Evolutionary conservation across 2,888 invertebrate genomes (phyloP), one percentile per base, ranked within the genome.

Genomic region (Ceriagrion tenellum): DNA sequence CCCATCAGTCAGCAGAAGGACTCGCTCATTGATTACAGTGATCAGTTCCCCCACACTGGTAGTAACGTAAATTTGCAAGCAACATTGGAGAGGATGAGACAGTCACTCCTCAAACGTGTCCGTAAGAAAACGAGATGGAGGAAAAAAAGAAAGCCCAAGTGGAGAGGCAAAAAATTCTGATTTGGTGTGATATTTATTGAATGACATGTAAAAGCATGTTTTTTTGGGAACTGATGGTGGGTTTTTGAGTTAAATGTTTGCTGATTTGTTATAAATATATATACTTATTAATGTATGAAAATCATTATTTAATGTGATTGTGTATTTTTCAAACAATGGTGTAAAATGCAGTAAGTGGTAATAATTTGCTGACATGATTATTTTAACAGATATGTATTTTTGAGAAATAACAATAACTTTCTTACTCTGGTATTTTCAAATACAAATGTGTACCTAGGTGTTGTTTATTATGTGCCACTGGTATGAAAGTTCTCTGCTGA

Each of bases 1-100:
- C 93, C 93, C 0, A 93, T 93, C n/a, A 93, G 93, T 93, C 93
- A 93, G 69, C 93, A 93, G 47, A 93, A 74, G 18, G 55, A 93
- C 40, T 93, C 93, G 0, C 47, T 40, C 47, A 93, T 93, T 69
- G 47, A 93, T 47, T 93, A 93, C n/a, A 40, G 16, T 47, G 93
- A 93, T 47, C 93, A 74, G 18, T 69, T 69, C 47, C 74, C 74
- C 16, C 40, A 74, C 12, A 40, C 10, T 23, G 74, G 8, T 16
- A 26, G 69, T 26, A 47, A n/a, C 69, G 93, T 59, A 16, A 26
- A 93, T n/a, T 74, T 93, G 74, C 93, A 93, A 23, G 40, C 93
- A 0, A 69, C 69, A 12, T 16, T 93, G 74, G 47, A 4, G 0
- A 63, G 69, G 69, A 93, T 93, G 47, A 93, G 93, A n/a, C 18